Conservation (phyloP, 2,113 vertebrate genomes). For the Lophotis ruficrista region DNA sequence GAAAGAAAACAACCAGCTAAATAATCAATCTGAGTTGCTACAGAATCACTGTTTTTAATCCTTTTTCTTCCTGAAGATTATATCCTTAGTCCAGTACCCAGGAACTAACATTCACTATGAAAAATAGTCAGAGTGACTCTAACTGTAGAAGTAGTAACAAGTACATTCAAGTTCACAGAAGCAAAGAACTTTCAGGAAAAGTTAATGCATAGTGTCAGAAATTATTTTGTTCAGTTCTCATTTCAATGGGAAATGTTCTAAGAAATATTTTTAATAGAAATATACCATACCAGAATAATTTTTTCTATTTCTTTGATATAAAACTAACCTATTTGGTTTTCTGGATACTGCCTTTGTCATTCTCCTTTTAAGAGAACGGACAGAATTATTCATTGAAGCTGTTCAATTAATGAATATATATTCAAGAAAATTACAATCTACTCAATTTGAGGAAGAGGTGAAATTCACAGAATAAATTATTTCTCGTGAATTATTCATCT, state of each 20-base stretch:
- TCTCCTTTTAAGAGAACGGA: neutral
- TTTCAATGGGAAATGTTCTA: neutral
- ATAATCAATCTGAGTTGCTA: neutral
- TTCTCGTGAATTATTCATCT: slow-evolving; percentile 56
- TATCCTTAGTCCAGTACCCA: neutral
- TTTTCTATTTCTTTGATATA: neutral
- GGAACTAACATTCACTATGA: neutral
- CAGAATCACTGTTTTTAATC: neutral
- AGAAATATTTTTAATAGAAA: neutral
- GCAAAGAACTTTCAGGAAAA: neutral
- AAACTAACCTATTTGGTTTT: neutral
- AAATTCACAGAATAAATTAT: slow-evolving; percentile 43
- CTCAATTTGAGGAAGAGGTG: neutral
- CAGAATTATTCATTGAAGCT: neutral
- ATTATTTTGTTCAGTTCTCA: neutral
- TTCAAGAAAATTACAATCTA: slow-evolving; percentile 26
- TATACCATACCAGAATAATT: neutral
- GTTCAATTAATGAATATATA: slow-evolving; percentile 28
- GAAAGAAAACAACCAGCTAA: neutral
- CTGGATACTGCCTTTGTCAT: neutral
- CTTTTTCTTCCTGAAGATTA: neutral
- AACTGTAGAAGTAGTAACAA: neutral
- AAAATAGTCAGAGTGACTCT: neutral
- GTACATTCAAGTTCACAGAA: neutral
- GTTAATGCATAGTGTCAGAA: neutral